Evolutionary conservation across 2,113 vertebrate species (phyloP), one percentile per base, ranked within the genome.

Genomic region (Cheilinus undulatus): DNA sequence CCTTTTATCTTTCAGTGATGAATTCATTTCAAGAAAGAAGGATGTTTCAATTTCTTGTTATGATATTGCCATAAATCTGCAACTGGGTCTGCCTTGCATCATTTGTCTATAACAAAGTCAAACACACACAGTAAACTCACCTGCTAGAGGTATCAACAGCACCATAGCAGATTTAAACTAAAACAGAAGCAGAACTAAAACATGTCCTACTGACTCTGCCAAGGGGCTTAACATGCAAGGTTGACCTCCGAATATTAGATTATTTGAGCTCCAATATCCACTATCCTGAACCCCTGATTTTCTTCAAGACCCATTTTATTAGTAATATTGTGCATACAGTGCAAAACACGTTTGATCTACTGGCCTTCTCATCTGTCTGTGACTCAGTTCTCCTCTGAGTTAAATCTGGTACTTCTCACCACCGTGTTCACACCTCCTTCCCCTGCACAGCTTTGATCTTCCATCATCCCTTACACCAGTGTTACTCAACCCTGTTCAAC

Each of bases 321-420:
- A 12, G 4, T 36, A 36, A 75, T 43, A 58, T 57, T 71, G 48
- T 42, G 15, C 42, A 66, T 19, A 59, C 30, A 75, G 61, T 75
- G 68, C 49, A 58, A 38, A 58, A 34, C 57, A 22, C 3, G 36
- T 79, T 79, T 85, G 72, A 84, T 85, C 69, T 56, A 13, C 34
- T 22, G 42, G 43, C 40, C 56, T 49, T 51, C 53, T 84, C 34
- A 69, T 80, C 64, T 69, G 12, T 64, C 30, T 66, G 53, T 68
- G 40, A 50, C 34, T 73, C 59, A 70, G 19, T 54, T 61, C 58
- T 63, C n/a, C 49, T 71, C 19, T 27, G 1, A 80, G 14, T 27
- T 34, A n/a, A 48, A 69, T 42, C 64, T 53, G 42, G 43, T 61
- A 20, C 43, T 56, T 36, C 73, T 57, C 51, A 66, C 54, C 20